Base-by-base conservation (phyloP, 2,888 invertebrate species). In the Phengaris alcon region DNA sequence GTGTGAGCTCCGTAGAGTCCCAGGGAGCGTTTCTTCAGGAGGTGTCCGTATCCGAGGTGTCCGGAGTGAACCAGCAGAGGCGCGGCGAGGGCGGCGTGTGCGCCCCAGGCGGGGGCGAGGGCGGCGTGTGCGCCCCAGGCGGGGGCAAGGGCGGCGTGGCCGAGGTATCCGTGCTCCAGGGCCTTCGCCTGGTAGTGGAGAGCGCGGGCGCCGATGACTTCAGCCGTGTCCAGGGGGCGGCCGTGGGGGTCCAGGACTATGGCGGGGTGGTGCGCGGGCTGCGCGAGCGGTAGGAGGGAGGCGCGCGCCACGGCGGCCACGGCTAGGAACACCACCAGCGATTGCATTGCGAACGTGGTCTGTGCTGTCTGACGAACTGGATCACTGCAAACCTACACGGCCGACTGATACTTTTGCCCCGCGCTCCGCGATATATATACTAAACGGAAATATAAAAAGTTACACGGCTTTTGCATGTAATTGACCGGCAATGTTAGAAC, bases 311-410 rank as follows among this genome's bases (percentile, higher is more conserved):
- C 90, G 81, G 93, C 94, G 94, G 86, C 91, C 92, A 86, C 86
- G 87, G 88, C 82, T 80, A 94, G 94, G 87, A 95, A 94, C 89
- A 94, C 94, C 93, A 94, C 94, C 94, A 94, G 86, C 92, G 92
- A 86, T 86, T 87, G 88, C 91, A 91, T 92, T 80, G 76, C 82
- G 81, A 84, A 84, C 85, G 86, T 88, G 90, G 90, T 90, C 91
- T 91, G 90, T 91, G 90, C 84, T 82, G 79, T 82, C 82, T 84
- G 85, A 83, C 85, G 84, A 85, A 86, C 83, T 82, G 84, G 86
- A 88, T 87, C 88, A 88, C 88, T 88, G 87, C 85, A 84, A 86
- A 87, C 88, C 86, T 82, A 79, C 81, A 80, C 85, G 86, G 87
- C 80, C 84, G 88, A 88, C 88, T 89, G 87, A 88, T 88, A 84